phyloP scores from a whole-genome alignment of 2,888 invertebrate species.

The Psylliodes chrysocephalus region DNA sequence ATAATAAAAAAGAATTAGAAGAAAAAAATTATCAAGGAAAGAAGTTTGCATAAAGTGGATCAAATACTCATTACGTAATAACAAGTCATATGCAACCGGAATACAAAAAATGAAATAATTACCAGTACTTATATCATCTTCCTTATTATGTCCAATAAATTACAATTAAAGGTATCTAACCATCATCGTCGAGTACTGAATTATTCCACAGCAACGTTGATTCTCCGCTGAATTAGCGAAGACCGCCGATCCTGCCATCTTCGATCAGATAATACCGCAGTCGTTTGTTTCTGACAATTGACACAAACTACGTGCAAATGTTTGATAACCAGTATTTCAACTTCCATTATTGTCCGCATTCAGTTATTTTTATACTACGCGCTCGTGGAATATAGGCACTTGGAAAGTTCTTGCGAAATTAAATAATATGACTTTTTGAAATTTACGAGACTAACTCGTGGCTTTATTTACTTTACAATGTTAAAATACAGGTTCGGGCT shows the following conservation, averaged over 20 bases:
- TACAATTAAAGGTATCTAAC: conserved; percentile 37
- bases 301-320: conserved; percentile 62
- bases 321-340: conserved; percentile 62
- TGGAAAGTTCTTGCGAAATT: conserved; percentile 48
- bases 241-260: conserved; percentile 52
- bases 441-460: conserved; percentile 45
- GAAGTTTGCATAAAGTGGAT: too few relatives aligned
- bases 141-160: conserved; percentile 39
- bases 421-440: conserved; percentile 50
- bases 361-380: conserved; percentile 50
- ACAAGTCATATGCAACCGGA: too few relatives aligned
- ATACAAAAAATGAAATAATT: background rate
- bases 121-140: conserved; percentile 22
- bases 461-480: conserved; percentile 36
- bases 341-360: conserved; percentile 59
- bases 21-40: too few relatives aligned
- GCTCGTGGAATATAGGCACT: conserved; percentile 47
- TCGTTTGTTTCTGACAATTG: conserved; percentile 61
- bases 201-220: conserved; percentile 35
- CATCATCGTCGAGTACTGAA: conserved; percentile 35
- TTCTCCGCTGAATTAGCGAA: conserved; percentile 44
- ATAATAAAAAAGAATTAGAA: too few relatives aligned
- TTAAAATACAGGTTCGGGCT: conserved; percentile 4
- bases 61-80: too few relatives aligned
- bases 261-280: conserved; percentile 58